These are phyloP conservation scores for Odocoileus virginianus DNA, from an alignment of 2,113 vertebrate genomes.

Conservation along the genomic window DNA sequence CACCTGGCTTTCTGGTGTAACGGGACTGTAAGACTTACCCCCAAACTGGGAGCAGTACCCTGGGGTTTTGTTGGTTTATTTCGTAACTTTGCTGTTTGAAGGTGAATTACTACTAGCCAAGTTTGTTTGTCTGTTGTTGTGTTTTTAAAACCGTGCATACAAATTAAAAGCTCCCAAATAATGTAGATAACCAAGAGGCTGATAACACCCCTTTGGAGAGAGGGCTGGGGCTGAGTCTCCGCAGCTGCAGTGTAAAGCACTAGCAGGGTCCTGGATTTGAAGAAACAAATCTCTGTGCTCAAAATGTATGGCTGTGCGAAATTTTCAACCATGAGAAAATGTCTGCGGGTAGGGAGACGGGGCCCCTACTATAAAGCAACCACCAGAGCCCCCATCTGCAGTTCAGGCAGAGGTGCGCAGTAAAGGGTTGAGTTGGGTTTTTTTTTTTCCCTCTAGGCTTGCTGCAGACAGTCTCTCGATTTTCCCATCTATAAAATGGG, in stretches of 20 bases:
- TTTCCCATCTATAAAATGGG: conserved; percentile 11
- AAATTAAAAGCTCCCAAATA: background rate
- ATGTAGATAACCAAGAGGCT: background rate
- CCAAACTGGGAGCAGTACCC: background rate
- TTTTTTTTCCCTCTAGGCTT: background rate
- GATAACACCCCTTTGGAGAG: background rate
- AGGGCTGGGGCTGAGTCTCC: background rate
- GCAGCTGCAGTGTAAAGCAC: fast-evolving
- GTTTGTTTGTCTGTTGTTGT: background rate
- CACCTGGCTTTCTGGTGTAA: background rate
- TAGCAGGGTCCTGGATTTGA: background rate
- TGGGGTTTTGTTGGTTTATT: background rate
- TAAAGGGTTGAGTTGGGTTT: background rate
- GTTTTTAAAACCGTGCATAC: background rate
- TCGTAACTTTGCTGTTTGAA: background rate
- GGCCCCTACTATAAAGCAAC: too few relatives aligned
- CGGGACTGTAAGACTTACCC: background rate
- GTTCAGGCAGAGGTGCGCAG: background rate
- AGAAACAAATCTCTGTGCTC: background rate
- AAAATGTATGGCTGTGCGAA: background rate
- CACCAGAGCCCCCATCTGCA: fast-evolving
- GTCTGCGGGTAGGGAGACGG: background rate
- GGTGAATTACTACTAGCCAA: background rate
- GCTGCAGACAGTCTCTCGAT: background rate
- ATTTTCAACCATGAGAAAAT: background rate